Base-by-base conservation (phyloP, 2,113 vertebrate genomes). In the Laterallus jamaicensis region DNA sequence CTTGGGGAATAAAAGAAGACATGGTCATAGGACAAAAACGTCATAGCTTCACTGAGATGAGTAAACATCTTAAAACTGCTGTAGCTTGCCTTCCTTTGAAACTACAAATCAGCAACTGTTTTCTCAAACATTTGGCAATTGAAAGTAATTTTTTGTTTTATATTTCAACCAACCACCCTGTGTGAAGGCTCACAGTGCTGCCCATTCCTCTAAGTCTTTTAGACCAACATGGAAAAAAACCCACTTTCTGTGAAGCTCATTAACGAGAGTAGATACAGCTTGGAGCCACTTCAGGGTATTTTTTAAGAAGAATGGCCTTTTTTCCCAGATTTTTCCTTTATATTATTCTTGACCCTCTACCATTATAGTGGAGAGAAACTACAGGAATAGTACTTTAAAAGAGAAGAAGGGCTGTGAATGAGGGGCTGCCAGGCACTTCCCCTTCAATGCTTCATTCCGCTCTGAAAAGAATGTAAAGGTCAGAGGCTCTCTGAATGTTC, bases 401-500 rank as follows among this genome's bases (percentile, higher is more conserved):
- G 74, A 89, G 85, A 79, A 84, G 37, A 74, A 54, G 26, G 68
- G 22, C 29, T 81, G 26, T 78, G 73, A 88, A 47, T 60, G n/a
- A 60, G 35, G n/a, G 49, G 31, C 82, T 74, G 39, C 49, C 52
- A 67, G 32, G 31, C 26, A 64, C 42, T 64, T 24, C 24, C 15
- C 32, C 22, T 83, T 76, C 77, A 88, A 15, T 50, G 52, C 35
- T 74, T 90, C 31, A 55, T 50, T 80, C 70, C 70, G 52, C 50
- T 89, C 82, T 59, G 73, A 90, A 90, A 94, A 93, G 75, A 88
- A 50, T 77, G 55, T 92, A 67, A 87, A 86, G 22, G 49, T 75
- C 31, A 77, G 50, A 78, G 17, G 26, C 6, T 88, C 47, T 83
- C 62, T 28, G 22, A 81, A 78, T 24, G 47, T 68, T 86, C 64